Evolutionary conservation across 2,888 invertebrate genomes (phyloP).

Genomic region (Pollenia griseotomentosa): DNA sequence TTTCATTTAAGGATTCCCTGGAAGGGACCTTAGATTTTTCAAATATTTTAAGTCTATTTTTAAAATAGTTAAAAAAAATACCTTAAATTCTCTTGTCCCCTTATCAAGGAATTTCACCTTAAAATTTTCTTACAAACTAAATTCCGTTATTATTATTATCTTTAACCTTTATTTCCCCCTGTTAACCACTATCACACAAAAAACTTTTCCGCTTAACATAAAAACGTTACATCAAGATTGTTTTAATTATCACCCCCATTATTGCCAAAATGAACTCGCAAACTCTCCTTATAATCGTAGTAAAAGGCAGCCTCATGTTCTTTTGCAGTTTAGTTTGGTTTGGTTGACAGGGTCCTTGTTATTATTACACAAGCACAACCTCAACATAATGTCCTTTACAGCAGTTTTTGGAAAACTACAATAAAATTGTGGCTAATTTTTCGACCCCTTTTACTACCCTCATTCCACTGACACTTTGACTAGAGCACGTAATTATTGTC

Average conservation of each 20-base stretch:
- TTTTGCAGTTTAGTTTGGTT: conserved; percentile 38
- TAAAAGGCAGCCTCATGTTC: background rate
- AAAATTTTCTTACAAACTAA: no score
- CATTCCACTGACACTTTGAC: background rate
- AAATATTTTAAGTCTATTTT: no score
- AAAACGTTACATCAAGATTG: conserved; percentile 30
- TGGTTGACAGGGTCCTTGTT: conserved; percentile 51
- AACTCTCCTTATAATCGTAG: conserved; percentile 14
- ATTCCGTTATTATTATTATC: background rate
- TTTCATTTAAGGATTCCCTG: no score
- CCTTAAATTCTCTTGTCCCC: no score
- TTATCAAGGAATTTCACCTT: no score
- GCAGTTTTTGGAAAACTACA: background rate
- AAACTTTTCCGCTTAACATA: background rate
- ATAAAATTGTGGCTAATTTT: conserved; percentile 38
- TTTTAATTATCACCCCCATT: conserved; percentile 60
- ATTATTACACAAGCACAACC: conserved; percentile 15
- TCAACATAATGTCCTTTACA: conserved; percentile 34
- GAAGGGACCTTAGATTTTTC: no score
- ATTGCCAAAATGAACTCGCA: conserved; percentile 12
- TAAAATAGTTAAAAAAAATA: no score
- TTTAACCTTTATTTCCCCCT: background rate
- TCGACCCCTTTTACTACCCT: background rate
- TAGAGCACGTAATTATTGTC: background rate
- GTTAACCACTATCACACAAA: background rate